Percentiles rank a stretch among this genome's conserved stretches.
Evolutionary conservation across 1,140 invertebrate species (phyloP).

Genomic region (Apis florea): DNA sequence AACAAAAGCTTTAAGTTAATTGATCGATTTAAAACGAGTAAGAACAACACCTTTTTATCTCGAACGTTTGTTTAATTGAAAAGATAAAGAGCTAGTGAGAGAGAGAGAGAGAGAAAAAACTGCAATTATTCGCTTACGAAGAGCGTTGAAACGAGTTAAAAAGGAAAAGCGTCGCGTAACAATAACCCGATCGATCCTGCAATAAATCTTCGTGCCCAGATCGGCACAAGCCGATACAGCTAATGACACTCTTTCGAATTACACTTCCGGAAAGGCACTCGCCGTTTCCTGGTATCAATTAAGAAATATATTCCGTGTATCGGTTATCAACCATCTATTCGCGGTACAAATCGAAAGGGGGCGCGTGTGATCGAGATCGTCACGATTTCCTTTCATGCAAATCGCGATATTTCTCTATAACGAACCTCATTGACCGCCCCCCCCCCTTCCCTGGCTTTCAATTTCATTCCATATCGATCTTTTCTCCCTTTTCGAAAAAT

Average conservation of each 20-base stretch:
- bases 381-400: slow-evolving; percentile 42
- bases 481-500: not conserved
- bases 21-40: no score
- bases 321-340: slow-evolving; percentile 52
- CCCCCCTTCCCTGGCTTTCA: no score
- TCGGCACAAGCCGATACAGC: not conserved
- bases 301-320: slow-evolving; percentile 40
- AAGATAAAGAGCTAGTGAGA: no score
- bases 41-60: no score
- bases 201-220: not conserved
- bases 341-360: slow-evolving; percentile 20
- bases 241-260: slow-evolving; percentile 7
- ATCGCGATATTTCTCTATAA: slow-evolving; percentile 22
- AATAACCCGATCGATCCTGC: not conserved
- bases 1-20: no score
- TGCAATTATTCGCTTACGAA: not conserved
- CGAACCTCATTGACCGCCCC: slow-evolving; percentile 47
- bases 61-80: no score
- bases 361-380: slow-evolving; percentile 6
- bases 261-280: not conserved
- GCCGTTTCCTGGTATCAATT: slow-evolving; percentile 27
- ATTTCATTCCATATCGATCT: slow-evolving; percentile 56
- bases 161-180: not conserved
- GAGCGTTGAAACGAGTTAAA: no score
- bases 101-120: no score